Conservation (phyloP, 2,888 invertebrate genomes). For the Drosophila atripex region DNA sequence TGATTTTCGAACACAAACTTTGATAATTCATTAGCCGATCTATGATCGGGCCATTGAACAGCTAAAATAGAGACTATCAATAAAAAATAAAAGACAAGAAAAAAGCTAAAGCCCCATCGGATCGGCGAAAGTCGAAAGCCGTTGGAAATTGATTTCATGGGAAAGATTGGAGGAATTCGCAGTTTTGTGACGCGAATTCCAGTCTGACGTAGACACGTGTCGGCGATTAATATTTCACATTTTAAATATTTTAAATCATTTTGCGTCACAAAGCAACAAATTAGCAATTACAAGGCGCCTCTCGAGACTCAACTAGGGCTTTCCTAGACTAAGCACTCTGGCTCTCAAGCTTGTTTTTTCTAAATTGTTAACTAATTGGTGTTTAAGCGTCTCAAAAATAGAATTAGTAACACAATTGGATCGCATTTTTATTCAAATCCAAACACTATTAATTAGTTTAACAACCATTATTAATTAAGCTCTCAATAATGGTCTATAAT, state of each 20-base stretch:
- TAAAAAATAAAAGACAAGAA: too few species aligned
- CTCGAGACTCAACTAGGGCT: neutral
- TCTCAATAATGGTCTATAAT: neutral
- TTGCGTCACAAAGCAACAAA: neutral
- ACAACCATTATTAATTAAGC: neutral
- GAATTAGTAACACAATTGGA: neutral
- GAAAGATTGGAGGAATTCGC: slow-evolving; percentile 25
- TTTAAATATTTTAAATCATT: neutral
- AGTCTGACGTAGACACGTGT: slow-evolving; percentile 29
- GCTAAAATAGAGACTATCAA: neutral
- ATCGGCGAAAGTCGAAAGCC: slow-evolving; percentile 32
- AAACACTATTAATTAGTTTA: neutral
- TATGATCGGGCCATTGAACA: neutral
- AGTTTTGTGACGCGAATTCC: slow-evolving; percentile 7
- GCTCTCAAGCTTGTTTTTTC: neutral
- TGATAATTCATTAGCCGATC: slow-evolving; percentile 34
- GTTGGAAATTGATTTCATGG: slow-evolving; percentile 48
- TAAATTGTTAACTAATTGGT: too few species aligned
- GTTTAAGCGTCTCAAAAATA: neutral
- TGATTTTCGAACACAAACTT: neutral
- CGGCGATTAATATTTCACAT: slow-evolving; percentile 1
- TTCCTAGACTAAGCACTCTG: neutral
- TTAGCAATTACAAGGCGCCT: neutral
- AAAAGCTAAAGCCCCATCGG: neutral
- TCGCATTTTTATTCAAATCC: neutral